phyloP scores from a whole-genome alignment of 2,888 invertebrate species.

The Epistrophella euchroma region DNA sequence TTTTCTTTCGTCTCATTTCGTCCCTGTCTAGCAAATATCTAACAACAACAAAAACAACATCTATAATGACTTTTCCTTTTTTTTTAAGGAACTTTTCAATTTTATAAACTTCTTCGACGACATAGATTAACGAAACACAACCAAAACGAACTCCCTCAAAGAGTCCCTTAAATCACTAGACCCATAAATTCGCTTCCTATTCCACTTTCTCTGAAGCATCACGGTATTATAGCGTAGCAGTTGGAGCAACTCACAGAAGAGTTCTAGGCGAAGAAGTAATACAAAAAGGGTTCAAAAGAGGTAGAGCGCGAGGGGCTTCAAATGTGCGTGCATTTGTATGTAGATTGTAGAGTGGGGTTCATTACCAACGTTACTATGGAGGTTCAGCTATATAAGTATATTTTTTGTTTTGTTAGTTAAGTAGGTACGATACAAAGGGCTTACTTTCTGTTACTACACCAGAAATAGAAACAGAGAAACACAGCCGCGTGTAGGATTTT shows the following conservation, averaged over 20 bases:
- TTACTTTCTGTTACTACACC: conserved; percentile 55
- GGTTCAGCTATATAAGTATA: conserved; percentile 1
- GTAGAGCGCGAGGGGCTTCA: not conserved
- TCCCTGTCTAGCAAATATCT: not conserved
- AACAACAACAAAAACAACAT: conserved; percentile 3
- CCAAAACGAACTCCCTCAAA: conserved; percentile 48
- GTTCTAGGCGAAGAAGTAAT: not conserved
- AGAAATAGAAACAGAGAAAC: conserved; percentile 18
- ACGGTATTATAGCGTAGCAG: not conserved
- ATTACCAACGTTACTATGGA: conserved; percentile 38
- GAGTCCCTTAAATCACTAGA: conserved; percentile 71
- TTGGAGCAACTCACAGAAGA: conserved; percentile 13
- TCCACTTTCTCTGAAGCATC: conserved; percentile 37
- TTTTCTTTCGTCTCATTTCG: not conserved
- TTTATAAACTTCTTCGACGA: conserved; percentile 67
- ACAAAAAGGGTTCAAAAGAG: conserved; percentile 48
- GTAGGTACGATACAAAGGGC: conserved; percentile 50
- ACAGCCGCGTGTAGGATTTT: conserved; percentile 49
- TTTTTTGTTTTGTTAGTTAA: conserved; percentile 42
- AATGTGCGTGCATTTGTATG: conserved; percentile 54
- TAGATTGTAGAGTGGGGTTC: not conserved
- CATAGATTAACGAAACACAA: conserved; percentile 43
- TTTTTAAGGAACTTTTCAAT: conserved; percentile 69
- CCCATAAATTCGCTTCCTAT: conserved; percentile 70
- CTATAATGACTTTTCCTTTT: conserved; percentile 38